Evolutionary conservation across 2,888 invertebrate species (phyloP).

Genomic region (Archaeoteleia sp.): DNA sequence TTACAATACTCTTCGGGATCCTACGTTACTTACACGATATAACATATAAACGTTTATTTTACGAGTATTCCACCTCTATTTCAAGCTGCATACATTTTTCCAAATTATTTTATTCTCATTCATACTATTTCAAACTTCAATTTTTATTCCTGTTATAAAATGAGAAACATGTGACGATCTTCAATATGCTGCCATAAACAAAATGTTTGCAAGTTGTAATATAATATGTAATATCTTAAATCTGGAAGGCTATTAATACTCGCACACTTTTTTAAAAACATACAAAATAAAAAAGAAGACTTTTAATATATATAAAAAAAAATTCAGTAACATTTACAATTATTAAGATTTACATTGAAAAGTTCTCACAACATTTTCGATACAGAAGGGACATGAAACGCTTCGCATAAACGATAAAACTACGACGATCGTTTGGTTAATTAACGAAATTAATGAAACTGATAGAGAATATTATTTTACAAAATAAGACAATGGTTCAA

Average conservation of each 20-base stretch:
- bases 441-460: conserved; percentile 21
- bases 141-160: background rate
- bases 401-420: conserved; percentile 16
- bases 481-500: conserved; percentile 30
- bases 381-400: conserved; percentile 26
- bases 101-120: background rate
- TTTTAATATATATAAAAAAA: too few species aligned
- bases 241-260: too few species aligned
- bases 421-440: conserved; percentile 24
- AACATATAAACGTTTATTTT: conserved; percentile 24
- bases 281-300: too few species aligned
- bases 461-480: conserved; percentile 40
- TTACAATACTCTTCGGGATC: conserved; percentile 35
- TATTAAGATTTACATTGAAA: too few species aligned
- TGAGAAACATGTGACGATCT: too few species aligned
- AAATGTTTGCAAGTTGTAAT: too few species aligned
- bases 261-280: too few species aligned
- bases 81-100: conserved; percentile 8
- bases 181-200: too few species aligned
- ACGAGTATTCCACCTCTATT: conserved; percentile 19
- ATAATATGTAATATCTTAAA: too few species aligned
- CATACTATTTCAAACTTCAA: background rate
- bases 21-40: conserved; percentile 29
- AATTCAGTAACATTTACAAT: too few species aligned
- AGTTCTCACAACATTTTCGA: conserved; percentile 36